These are phyloP conservation scores for Atethmia centrago DNA, from an alignment of 2,888 invertebrate species.

Conservation along the genomic window DNA sequence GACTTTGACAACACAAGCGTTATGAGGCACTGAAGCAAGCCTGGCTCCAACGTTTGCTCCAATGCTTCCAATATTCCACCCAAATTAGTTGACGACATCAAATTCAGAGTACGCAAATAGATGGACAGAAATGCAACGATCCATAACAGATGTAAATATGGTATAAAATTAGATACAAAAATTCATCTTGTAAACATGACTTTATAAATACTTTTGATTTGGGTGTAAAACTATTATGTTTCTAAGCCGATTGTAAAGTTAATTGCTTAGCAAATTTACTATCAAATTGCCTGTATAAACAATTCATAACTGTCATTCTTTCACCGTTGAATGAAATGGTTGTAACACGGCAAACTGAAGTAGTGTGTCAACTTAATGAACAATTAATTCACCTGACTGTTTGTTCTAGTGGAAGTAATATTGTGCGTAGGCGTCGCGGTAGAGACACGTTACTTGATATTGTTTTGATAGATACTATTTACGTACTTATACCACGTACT, in stretches of 20 bases:
- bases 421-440: background rate
- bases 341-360: too few species aligned
- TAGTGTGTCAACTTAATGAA: too few species aligned
- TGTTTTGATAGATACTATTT: background rate
- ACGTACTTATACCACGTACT: background rate
- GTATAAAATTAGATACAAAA: background rate
- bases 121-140: constrained; percentile 22
- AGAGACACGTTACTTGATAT: too few species aligned
- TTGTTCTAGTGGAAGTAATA: background rate
- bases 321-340: too few species aligned
- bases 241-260: too few species aligned
- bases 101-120: constrained; percentile 22
- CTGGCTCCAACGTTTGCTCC: constrained; percentile 26
- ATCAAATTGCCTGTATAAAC: too few species aligned
- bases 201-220: too few species aligned
- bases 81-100: constrained; percentile 27
- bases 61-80: constrained; percentile 37
- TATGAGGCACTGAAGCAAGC: constrained; percentile 20
- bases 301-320: too few species aligned
- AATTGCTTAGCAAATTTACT: too few species aligned
- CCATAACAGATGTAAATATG: constrained; percentile 14
- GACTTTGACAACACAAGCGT: constrained; percentile 11
- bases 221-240: too few species aligned
- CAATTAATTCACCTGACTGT: too few species aligned
- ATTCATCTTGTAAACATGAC: too few species aligned